phyloP scores from a whole-genome alignment of 1,140 invertebrate genomes.

The Drosophila lacertosa region DNA sequence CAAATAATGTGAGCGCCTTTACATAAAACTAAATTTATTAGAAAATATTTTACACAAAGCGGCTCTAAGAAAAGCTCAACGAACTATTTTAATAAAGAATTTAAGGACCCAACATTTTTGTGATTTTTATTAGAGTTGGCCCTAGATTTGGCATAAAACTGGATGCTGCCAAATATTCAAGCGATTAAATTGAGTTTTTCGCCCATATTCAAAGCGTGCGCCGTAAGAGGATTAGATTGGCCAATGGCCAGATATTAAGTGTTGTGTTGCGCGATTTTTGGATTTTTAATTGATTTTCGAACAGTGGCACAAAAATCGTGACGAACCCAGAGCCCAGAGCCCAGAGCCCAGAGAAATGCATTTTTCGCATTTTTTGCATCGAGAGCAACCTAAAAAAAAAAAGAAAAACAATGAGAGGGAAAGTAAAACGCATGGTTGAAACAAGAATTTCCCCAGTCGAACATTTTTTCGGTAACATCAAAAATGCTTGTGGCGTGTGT shows the following conservation, averaged over 20 bases:
- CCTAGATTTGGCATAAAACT: background rate
- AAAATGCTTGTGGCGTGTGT: slow-evolving; percentile 7
- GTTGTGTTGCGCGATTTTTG: slow-evolving; percentile 36
- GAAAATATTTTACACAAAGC: no score
- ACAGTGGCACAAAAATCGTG: slow-evolving; percentile 1
- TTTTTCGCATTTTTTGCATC: slow-evolving; percentile 21
- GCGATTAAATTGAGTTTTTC: slow-evolving; percentile 22
- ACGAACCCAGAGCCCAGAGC: slow-evolving; percentile 2
- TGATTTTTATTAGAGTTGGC: no score
- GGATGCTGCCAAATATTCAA: slow-evolving; percentile 2
- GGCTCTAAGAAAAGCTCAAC: no score
- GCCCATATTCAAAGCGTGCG: background rate
- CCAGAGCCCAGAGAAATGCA: slow-evolving; percentile 14
- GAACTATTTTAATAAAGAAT: background rate
- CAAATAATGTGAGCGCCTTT: slow-evolving; percentile 11
- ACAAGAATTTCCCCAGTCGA: slow-evolving; percentile 23
- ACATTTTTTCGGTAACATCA: slow-evolving; percentile 32
- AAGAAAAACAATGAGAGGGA: slow-evolving; percentile 11
- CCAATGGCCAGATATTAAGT: slow-evolving; percentile 28
- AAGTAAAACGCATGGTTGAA: slow-evolving; percentile 15
- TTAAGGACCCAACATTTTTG: no score
- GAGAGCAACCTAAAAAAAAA: background rate
- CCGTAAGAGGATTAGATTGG: slow-evolving; percentile 50
- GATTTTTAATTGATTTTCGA: slow-evolving; percentile 49
- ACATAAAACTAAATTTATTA: background rate